Evolutionary conservation across 2,113 vertebrate species (phyloP), one percentile per base, ranked within the genome.

Genomic region (Chionomys nivalis): DNA sequence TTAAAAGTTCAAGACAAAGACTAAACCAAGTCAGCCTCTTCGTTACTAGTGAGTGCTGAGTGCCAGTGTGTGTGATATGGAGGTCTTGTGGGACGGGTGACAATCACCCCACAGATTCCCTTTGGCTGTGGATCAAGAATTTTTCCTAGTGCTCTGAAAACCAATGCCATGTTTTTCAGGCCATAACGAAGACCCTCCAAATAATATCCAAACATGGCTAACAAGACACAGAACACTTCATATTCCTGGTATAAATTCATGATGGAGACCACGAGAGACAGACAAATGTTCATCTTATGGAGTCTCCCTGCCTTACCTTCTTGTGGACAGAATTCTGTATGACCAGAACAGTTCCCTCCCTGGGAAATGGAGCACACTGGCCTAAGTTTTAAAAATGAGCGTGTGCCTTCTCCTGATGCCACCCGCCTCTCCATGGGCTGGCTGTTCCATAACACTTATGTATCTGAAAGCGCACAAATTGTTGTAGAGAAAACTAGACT

Each of bases 161-260:
- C 55, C 1, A 13, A 26, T n/a, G 87, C 66, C 68, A 61, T 23
- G 36, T 68, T 42, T 36, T 24, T 47, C 33, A 7, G 72, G 65
- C 49, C 49, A 6, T 55, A 70, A 93, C 36, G 58, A 81, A 82
- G 76, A 93, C 89, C 70, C 65, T 65, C 77, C 61, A 86, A 94
- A 47, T 73, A 42, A 1, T 24, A 55, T 42, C 5, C 3, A 44
- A 63, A 78, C 1, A 14, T 10, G 58, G 82, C 58, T 76, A 47
- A 77, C 28, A 13, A 47, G 47, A 49, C 42, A 17, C 0, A 42
- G 36, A 44, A 24, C 24, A 4, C 75, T 31, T 14, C 70, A 12
- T 47, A 75, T 78, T 77, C 89, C 87, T 58, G n/a, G 31, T 66
- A 36, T 7, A 88, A 94, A 77, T n/a, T 5, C 36, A 61, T 83